Evolutionary conservation across 2,797 vertebrate genomes (phyloP).

Genomic region (Nothura maculosa): DNA sequence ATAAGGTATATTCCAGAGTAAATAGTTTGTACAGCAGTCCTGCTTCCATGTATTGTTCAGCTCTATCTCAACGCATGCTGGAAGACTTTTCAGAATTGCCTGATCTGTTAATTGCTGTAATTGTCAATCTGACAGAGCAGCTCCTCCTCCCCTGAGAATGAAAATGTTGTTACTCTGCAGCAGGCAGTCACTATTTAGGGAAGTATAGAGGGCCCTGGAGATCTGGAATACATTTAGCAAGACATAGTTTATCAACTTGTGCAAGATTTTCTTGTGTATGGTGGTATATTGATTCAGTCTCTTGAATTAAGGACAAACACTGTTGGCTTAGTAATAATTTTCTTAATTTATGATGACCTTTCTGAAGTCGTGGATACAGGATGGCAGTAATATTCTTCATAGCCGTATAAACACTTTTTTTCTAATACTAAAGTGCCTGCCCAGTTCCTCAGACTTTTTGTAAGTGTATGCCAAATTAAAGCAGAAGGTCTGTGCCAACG

Average conservation of each 20-base stretch:
- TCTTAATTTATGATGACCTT: not conserved
- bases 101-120: not conserved
- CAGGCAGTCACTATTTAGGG: not conserved
- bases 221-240: not conserved
- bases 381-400: not conserved
- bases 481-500: not conserved
- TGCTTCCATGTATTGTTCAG: not conserved
- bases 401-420: not conserved
- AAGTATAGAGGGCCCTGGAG: not conserved
- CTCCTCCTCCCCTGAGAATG: not conserved
- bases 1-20: constrained; percentile 46
- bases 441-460: not conserved
- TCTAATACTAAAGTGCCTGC: not conserved
- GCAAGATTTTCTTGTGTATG: not conserved
- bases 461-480: not conserved
- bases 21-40: not conserved
- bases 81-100: not conserved
- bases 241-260: not conserved
- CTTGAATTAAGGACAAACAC: not conserved
- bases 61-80: not conserved
- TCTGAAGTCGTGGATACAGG: not conserved
- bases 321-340: not conserved
- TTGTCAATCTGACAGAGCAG: not conserved
- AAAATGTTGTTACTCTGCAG: not conserved
- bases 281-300: not conserved